Conservation (phyloP, 2,113 vertebrate species). For the Albula glossodonta region DNA sequence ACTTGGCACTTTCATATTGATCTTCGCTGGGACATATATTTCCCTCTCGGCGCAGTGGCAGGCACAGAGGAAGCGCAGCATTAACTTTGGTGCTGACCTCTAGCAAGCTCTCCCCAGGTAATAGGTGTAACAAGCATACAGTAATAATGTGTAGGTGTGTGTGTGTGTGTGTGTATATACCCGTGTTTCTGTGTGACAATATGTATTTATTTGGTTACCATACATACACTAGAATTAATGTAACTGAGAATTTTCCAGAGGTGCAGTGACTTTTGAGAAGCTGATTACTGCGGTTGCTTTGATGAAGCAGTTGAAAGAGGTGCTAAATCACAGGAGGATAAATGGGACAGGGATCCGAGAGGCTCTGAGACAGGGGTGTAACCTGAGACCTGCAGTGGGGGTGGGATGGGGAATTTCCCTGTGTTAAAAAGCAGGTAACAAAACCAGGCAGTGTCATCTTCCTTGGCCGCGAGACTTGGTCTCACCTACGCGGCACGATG, state of each 20-base stretch:
- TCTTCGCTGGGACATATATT: slow-evolving; percentile 2
- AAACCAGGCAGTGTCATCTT: slow-evolving; percentile 1
- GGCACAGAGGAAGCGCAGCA: background rate
- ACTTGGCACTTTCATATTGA: slow-evolving; percentile 12
- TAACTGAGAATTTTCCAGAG: background rate
- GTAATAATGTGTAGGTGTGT: background rate
- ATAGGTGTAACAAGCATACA: background rate
- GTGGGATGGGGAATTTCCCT: background rate
- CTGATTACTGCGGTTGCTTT: slow-evolving; percentile 25
- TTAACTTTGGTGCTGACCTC: slow-evolving; percentile 9
- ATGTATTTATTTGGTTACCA: background rate
- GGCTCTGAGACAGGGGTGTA: background rate
- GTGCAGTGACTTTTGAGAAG: slow-evolving; percentile 43
- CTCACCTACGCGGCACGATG: background rate
- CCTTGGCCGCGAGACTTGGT: slow-evolving; percentile 1
- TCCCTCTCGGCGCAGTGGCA: background rate
- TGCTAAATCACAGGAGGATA: background rate
- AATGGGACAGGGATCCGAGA: background rate
- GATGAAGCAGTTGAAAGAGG: slow-evolving; percentile 23
- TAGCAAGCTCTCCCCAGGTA: background rate
- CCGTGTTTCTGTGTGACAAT: background rate
- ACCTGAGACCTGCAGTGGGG: background rate
- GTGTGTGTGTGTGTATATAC: background rate
- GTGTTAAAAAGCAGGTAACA: background rate
- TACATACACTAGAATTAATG: background rate